These are phyloP conservation scores for Phodopus roborovskii DNA, from an alignment of 2,113 vertebrate genomes.

Conservation along the genomic window DNA sequence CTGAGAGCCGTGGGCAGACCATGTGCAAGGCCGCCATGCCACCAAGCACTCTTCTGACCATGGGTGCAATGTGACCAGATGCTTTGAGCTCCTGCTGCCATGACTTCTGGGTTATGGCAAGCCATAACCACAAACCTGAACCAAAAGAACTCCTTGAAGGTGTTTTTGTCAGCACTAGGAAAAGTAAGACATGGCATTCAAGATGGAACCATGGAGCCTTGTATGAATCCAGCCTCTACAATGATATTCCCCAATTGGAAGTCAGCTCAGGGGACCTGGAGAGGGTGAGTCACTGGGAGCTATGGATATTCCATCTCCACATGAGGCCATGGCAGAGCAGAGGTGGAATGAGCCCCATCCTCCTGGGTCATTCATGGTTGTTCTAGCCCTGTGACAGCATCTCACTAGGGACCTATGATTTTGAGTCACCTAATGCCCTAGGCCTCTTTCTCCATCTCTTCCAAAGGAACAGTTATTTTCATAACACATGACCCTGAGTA, in stretches of 20 bases:
- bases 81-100: background rate
- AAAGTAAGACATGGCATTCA: background rate
- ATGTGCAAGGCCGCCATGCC: background rate
- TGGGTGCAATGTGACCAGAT: too few species aligned
- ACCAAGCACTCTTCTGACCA: background rate
- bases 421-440: background rate
- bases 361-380: too few species aligned
- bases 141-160: background rate
- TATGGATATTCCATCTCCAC: background rate
- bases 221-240: fast-evolving
- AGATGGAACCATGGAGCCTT: fast-evolving
- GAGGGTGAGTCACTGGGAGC: fast-evolving
- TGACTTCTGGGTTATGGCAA: too few species aligned
- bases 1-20: background rate
- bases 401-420: background rate
- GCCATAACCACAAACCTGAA: background rate
- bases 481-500: too few species aligned
- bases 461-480: background rate
- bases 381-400: too few species aligned
- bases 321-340: fast-evolving
- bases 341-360: fast-evolving
- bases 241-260: fast-evolving
- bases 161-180: background rate
- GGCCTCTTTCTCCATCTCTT: background rate
- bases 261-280: too few species aligned